Percentiles rank a stretch among this genome's conserved stretches.
phyloP scores from a whole-genome alignment of 2,113 vertebrate genomes.

The Sylvia atricapilla region DNA sequence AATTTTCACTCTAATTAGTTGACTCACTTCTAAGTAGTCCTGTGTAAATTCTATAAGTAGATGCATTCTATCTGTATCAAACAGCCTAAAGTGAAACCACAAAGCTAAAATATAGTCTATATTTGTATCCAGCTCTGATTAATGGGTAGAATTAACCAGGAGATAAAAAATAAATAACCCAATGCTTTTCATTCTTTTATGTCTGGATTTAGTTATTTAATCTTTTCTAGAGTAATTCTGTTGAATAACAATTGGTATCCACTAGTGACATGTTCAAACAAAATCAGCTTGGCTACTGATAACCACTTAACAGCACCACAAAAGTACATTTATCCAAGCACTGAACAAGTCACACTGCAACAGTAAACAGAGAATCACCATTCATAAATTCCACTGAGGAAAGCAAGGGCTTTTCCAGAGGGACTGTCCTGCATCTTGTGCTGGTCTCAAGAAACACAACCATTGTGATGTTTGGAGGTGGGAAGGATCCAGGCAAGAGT shows the following conservation, averaged over 20 bases:
- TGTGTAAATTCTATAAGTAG: neutral
- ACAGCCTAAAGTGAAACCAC: neutral
- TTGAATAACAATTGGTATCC: neutral
- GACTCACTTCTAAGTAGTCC: neutral
- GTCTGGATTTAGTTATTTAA: neutral
- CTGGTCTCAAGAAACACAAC: neutral
- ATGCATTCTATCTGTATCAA: neutral
- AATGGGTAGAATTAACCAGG: neutral
- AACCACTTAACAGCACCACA: neutral
- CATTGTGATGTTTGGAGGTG: neutral
- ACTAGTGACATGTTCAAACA: neutral
- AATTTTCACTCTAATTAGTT: neutral
- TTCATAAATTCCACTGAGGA: neutral
- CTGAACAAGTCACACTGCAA: neutral
- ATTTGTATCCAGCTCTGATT: neutral
- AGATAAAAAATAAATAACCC: neutral
- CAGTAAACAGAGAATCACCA: neutral
- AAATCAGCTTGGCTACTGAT: neutral
- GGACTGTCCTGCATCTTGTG: neutral
- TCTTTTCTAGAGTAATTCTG: neutral
- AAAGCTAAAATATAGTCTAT: neutral
- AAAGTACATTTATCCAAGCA: neutral
- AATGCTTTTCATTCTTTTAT: neutral
- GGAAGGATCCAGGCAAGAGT: neutral
- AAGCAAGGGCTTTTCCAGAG: neutral